A percentile compares a stretch with the other conserved stretches of the same genome.
phyloP scores from a whole-genome alignment of 1,140 invertebrate genomes.

The Drosophila fuyamai region DNA sequence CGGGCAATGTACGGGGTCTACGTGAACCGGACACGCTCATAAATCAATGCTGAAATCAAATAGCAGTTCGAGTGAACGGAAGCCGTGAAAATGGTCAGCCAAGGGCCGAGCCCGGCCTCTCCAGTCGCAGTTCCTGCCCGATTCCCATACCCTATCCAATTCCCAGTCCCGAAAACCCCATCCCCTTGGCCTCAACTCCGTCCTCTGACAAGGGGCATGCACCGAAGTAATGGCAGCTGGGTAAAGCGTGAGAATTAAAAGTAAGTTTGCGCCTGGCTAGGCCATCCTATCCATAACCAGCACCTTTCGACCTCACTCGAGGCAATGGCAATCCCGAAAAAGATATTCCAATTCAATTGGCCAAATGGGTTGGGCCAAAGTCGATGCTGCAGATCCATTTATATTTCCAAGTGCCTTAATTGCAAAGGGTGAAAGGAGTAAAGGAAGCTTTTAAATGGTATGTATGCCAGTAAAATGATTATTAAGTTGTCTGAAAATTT shows the following conservation, averaged over 20 bases:
- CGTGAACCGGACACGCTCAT: conserved; percentile 80
- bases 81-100: conserved; percentile 75
- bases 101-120: conserved; percentile 10
- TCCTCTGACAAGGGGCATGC: conserved; percentile 67
- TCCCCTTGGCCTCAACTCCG: conserved; percentile 14
- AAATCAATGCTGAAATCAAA: conserved; percentile 83
- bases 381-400: conserved; percentile 18
- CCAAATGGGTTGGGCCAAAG: conserved; percentile 1
- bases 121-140: no score
- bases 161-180: background rate
- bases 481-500: conserved; percentile 11
- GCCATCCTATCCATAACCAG: conserved; percentile 17
- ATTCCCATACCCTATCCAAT: background rate
- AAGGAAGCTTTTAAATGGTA: background rate
- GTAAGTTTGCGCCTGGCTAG: conserved; percentile 56
- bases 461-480: conserved; percentile 1
- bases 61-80: conserved; percentile 71
- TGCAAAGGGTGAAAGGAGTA: background rate
- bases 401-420: conserved; percentile 16
- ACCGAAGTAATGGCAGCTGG: conserved; percentile 58
- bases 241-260: conserved; percentile 75
- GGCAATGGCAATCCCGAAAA: conserved; percentile 12
- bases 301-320: conserved; percentile 13
- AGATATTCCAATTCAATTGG: conserved; percentile 31
- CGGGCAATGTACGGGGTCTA: conserved; percentile 45